Percentiles rank a stretch among this genome's conserved stretches.
phyloP scores from a whole-genome alignment of 92 coral and sea anemone species.

The Scolanthus callimorphus region DNA sequence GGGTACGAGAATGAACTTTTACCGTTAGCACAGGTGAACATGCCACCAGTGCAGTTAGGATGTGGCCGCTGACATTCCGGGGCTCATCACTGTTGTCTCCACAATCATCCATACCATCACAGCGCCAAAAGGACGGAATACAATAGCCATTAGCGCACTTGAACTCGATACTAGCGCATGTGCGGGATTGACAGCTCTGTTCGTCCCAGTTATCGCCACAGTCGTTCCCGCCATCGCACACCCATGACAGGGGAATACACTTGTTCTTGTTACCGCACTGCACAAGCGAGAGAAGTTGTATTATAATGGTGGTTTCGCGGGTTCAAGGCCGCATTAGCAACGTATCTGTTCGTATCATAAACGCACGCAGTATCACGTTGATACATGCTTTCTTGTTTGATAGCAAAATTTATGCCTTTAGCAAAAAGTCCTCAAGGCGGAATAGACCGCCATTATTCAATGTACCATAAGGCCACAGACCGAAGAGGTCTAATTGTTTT shows the following conservation, averaged over 20 bases:
- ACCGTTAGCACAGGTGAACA: conserved; percentile 64
- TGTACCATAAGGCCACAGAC: too few relatives aligned
- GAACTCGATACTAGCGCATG: conserved; percentile 54
- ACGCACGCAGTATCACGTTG: too few relatives aligned
- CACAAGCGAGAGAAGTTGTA: too few relatives aligned
- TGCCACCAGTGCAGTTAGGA: conserved; percentile 38
- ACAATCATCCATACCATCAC: conserved; percentile 76
- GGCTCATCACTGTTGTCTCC: conserved; percentile 64
- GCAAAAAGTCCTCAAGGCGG: too few relatives aligned
- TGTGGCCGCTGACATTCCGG: conserved; percentile 11
- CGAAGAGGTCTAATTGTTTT: too few relatives aligned
- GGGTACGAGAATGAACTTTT: too few relatives aligned
- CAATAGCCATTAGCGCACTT: conserved; percentile 58
- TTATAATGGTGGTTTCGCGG: too few relatives aligned
- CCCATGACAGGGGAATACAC: conserved; percentile 72
- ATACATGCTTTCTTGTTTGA: too few relatives aligned
- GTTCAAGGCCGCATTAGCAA: too few relatives aligned
- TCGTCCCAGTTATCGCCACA: conserved; percentile 85
- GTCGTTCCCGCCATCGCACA: conserved; percentile 82
- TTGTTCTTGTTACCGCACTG: conserved; percentile 54
- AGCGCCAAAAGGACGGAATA: conserved; percentile 59
- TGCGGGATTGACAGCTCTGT: conserved; percentile 42
- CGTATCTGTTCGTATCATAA: too few relatives aligned
- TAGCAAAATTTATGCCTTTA: too few relatives aligned
- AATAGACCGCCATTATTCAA: too few relatives aligned